A percentile compares a stretch with the other conserved stretches of the same genome.
phyloP scores from a whole-genome alignment of 2,113 vertebrate species.

The Coryphaenoides rupestris region DNA sequence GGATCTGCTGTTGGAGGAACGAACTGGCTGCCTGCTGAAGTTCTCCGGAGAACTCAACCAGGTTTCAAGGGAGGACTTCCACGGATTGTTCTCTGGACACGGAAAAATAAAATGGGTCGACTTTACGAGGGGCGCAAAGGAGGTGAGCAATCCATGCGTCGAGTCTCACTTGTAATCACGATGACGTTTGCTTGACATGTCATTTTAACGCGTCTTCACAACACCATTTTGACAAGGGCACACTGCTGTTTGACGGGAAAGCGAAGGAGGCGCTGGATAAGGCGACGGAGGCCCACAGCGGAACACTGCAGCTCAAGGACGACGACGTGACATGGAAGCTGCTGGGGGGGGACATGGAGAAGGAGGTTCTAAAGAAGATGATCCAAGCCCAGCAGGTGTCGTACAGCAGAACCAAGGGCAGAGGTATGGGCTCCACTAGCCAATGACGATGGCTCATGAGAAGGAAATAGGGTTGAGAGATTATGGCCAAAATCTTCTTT shows the following conservation, averaged over 20 bases:
- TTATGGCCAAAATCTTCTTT: too few relatives aligned
- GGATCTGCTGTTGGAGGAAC: conserved; percentile 79
- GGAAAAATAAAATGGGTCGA: conserved; percentile 97
- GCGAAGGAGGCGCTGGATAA: conserved; percentile 88
- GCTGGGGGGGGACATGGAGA: conserved; percentile 88
- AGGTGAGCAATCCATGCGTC: too few relatives aligned
- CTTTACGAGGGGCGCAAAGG: conserved; percentile 93
- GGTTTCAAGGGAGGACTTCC: conserved; percentile 93
- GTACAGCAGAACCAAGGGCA: conserved; percentile 79
- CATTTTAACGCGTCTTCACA: too few relatives aligned
- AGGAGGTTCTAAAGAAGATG: conserved; percentile 88
- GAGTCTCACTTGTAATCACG: too few relatives aligned
- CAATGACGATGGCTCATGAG: too few relatives aligned
- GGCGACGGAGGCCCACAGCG: conserved; percentile 79
- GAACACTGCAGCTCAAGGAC: conserved; percentile 81
- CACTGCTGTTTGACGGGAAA: conserved; percentile 87
- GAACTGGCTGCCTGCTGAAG: conserved; percentile 88
- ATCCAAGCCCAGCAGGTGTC: conserved; percentile 90
- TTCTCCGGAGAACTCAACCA: conserved; percentile 91
- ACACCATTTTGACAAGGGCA: conserved; percentile 83
- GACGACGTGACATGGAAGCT: conserved; percentile 85
- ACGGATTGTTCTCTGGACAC: conserved; percentile 83
- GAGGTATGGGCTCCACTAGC: too few relatives aligned
- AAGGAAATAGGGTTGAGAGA: too few relatives aligned
- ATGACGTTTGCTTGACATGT: too few relatives aligned